Conservation (phyloP, 2,113 vertebrate genomes). For the Ceratotherium simum region DNA sequence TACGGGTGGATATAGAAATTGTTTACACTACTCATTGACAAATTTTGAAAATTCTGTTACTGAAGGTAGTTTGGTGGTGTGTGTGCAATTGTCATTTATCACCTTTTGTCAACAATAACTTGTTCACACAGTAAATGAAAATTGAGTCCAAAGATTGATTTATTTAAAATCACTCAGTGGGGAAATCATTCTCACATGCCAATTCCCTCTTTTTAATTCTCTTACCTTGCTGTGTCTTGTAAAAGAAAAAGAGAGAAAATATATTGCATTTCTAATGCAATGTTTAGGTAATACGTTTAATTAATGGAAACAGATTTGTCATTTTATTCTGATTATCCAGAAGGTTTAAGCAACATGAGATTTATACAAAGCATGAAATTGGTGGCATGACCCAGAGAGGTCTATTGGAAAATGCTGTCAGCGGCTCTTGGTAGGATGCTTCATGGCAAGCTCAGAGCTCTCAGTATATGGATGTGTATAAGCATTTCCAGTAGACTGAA, state of each 20-base stretch:
- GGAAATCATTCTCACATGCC: conserved; percentile 61
- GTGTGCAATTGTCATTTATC: conserved; percentile 62
- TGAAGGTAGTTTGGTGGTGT: neutral
- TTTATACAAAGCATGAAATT: conserved; percentile 73
- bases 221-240: conserved; percentile 66
- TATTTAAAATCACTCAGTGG: conserved; percentile 73
- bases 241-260: conserved; percentile 74
- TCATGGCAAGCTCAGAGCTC: neutral
- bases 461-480: neutral
- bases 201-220: conserved; percentile 56
- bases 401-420: conserved; percentile 52
- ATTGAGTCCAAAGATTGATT: conserved; percentile 68
- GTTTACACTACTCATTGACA: conserved; percentile 64
- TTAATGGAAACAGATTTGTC: conserved; percentile 77
- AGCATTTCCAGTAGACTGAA: conserved; percentile 43
- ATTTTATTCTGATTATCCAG: conserved; percentile 80
- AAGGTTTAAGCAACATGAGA: conserved; percentile 66
- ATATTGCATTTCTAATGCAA: conserved; percentile 74
- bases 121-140: conserved; percentile 71
- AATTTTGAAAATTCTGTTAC: conserved; percentile 61
- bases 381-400: conserved; percentile 21
- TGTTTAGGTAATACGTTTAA: conserved; percentile 78
- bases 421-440: conserved; percentile 20
- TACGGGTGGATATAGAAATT: conserved; percentile 57
- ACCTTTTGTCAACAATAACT: conserved; percentile 68